These are phyloP conservation scores for Acanthis flammea DNA, from an alignment of 2,797 vertebrate species.

Conservation along the genomic window DNA sequence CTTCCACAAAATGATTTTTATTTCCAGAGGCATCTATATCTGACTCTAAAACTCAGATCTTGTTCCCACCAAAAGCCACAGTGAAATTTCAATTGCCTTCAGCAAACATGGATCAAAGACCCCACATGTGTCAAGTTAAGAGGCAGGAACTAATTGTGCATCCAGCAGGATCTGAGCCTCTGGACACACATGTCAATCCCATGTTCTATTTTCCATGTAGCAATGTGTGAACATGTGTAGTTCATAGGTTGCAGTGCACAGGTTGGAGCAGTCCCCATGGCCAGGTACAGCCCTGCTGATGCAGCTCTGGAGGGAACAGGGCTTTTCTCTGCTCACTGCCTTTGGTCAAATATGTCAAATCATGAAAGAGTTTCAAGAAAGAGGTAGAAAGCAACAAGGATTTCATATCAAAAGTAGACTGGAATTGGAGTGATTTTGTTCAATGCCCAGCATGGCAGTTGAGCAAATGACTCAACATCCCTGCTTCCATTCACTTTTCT, in stretches of 20 bases:
- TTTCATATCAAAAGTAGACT: neutral
- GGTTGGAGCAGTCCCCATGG: neutral
- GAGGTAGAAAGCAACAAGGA: neutral
- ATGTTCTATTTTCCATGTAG: neutral
- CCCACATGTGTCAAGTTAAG: neutral
- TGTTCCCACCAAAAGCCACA: neutral
- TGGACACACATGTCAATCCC: neutral
- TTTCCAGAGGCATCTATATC: neutral
- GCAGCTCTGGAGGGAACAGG: neutral
- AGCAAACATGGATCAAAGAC: neutral
- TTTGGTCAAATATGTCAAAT: neutral
- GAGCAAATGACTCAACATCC: neutral
- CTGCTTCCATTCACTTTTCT: neutral
- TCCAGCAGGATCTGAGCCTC: neutral
- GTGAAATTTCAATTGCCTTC: neutral
- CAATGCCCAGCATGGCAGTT: neutral
- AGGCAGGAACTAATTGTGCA: neutral
- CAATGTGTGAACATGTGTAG: neutral
- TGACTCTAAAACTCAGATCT: neutral
- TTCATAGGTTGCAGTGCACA: neutral
- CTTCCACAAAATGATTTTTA: neutral
- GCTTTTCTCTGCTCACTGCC: neutral
- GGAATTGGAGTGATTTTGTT: constrained; percentile 20
- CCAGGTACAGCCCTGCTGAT: neutral
- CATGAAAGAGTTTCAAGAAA: neutral